phyloP scores from a whole-genome alignment of 2,113 vertebrate species.

The Siniperca knerii region DNA sequence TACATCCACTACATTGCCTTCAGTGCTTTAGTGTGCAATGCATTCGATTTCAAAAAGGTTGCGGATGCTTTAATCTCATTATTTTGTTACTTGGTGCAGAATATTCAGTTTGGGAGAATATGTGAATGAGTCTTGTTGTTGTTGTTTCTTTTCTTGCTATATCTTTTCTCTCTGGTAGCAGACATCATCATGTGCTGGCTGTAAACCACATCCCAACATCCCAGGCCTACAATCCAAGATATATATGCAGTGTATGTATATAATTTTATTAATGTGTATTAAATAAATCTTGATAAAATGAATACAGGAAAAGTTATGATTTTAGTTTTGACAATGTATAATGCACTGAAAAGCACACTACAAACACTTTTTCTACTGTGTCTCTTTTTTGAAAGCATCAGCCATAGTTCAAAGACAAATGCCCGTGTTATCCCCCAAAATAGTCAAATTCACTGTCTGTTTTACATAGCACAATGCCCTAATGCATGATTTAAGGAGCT shows the following conservation, averaged over 20 bases:
- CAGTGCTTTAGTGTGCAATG: constrained; percentile 54
- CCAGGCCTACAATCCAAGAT: background rate
- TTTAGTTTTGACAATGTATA: background rate
- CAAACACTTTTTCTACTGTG: background rate
- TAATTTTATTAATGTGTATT: background rate
- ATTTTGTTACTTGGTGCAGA: constrained; percentile 47
- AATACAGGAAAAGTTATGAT: background rate
- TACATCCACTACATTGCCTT: constrained; percentile 87
- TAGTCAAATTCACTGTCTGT: constrained; percentile 71
- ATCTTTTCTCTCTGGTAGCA: constrained; percentile 4
- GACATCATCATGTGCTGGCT: background rate
- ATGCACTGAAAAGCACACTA: background rate
- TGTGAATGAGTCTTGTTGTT: constrained; percentile 19
- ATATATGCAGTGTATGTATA: background rate
- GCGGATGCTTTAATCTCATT: constrained; percentile 63
- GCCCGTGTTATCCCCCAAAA: constrained; percentile 58
- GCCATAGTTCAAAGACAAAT: constrained; percentile 58
- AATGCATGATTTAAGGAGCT: constrained; percentile 85
- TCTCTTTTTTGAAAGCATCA: constrained; percentile 30
- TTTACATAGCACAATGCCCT: constrained; percentile 81
- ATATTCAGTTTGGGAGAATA: constrained; percentile 42
- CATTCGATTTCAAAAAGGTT: constrained; percentile 64
- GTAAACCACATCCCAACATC: background rate
- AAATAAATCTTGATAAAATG: background rate
- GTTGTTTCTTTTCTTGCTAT: constrained; percentile 14